Evolutionary conservation across 2,888 invertebrate genomes (phyloP).

Genomic region (Nineta flava): DNA sequence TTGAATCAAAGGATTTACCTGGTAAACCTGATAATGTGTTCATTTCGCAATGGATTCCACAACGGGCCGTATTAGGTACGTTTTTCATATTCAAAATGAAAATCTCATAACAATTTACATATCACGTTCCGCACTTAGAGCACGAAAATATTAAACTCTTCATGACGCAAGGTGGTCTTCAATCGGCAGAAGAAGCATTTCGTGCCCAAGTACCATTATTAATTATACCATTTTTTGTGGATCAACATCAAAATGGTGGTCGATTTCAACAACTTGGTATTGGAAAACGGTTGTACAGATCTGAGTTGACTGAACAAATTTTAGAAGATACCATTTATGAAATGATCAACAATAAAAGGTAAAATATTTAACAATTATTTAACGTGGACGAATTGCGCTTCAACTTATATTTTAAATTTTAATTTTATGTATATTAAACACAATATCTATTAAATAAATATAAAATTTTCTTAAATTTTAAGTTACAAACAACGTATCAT

Average conservation of each 20-base stretch:
- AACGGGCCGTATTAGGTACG: not conserved
- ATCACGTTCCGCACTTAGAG: conserved; percentile 7
- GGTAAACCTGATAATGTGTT: conserved; percentile 17
- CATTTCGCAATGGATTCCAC: conserved; percentile 6
- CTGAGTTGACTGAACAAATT: too few relatives aligned
- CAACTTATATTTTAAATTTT: too few relatives aligned
- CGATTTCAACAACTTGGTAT: conserved; percentile 16
- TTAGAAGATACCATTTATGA: too few relatives aligned
- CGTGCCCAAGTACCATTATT: conserved; percentile 26
- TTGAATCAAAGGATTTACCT: conserved; percentile 16
- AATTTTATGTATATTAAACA: too few relatives aligned
- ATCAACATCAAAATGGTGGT: conserved; percentile 25
- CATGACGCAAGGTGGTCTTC: conserved; percentile 30
- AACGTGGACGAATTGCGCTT: too few relatives aligned
- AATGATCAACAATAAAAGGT: too few relatives aligned
- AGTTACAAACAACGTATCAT: conserved; percentile 1
- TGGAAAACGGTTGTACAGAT: conserved; percentile 17
- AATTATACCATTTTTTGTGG: conserved; percentile 26
- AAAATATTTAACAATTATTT: too few relatives aligned
- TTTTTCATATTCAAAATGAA: not conserved
- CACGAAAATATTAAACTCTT: conserved; percentile 32
- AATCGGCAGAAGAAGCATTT: conserved; percentile 29
- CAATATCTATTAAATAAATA: too few relatives aligned
- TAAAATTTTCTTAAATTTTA: not conserved
- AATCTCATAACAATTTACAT: too few relatives aligned